Evolutionary conservation across 2,113 vertebrate genomes (phyloP).

Genomic region (Grammomys dolichurus): DNA sequence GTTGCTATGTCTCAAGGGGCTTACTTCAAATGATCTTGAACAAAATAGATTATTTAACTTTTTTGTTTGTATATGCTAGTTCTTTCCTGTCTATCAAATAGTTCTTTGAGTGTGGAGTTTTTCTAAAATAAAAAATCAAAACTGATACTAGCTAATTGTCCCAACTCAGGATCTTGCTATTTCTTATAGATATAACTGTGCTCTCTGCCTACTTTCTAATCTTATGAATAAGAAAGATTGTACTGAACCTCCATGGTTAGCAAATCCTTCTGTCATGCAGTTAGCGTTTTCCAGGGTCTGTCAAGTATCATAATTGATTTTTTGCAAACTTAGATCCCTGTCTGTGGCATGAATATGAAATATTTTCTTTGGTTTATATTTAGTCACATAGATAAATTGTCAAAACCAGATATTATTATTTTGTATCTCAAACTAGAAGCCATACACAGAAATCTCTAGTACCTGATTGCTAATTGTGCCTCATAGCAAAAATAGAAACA

Average conservation of each 20-base stretch:
- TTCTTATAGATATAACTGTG: background rate
- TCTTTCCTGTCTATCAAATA: background rate
- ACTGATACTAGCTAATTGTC: background rate
- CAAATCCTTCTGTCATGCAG: background rate
- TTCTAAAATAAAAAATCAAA: background rate
- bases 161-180: background rate
- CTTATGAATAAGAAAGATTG: background rate
- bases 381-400: background rate
- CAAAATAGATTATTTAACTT: conserved; percentile 12
- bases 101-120: background rate
- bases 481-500: background rate
- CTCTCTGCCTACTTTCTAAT: background rate
- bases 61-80: background rate
- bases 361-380: background rate
- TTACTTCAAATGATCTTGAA: conserved; percentile 48
- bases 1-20: conserved; percentile 18
- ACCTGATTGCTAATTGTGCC: background rate
- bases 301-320: background rate
- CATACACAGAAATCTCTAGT: background rate
- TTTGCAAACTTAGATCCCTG: background rate
- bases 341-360: background rate
- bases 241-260: background rate
- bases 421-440: background rate
- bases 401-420: background rate
- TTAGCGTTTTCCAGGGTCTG: background rate